Base-by-base conservation (phyloP, 1,140 invertebrate species). In the Monomorium pharaonis region DNA sequence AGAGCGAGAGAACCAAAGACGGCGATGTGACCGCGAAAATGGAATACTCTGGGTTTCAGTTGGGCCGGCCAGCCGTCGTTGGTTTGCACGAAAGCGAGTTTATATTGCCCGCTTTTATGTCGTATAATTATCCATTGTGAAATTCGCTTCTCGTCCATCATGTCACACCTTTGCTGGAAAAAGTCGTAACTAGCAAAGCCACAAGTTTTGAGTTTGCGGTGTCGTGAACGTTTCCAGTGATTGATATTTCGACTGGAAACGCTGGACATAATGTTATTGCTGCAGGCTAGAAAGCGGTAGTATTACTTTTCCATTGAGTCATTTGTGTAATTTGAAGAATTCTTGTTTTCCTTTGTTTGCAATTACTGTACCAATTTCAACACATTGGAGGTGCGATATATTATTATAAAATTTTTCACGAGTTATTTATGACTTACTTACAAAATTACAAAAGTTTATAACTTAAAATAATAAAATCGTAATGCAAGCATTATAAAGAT, bases 71-170 rank as follows among this genome's bases (percentile, higher is more conserved):
- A 2, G 42, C n/a, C 6, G 33, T 51, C 80, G 51, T 84, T 67
- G 76, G n/a, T n/a, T n/a, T n/a, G 12, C 16, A 24, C 60, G 42
- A 16, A 60, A 21, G 21, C 44, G 27, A 12, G 74, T 16, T 77
- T 67, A 78, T 67, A 74, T 87, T 70, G 72, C 6, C 30, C 14
- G 58, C 14, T 56, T 56, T 75, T 12, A 65, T 49, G 12, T 30
- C 27, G 42, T 21, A 49, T 78, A 76, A 88, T 86, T 83, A 88
- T 83, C 70, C 51, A 88, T 81, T 63, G 33, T 69, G 44, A 58
- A 72, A 72, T 83, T 58, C 21, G 12, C n/a, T 69, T 14, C 37
- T 83, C 67, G 67, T 72, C n/a, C 51, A 58, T 74, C 51, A 58
- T 44, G n/a, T 80, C 37, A n/a, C 37, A 44, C 33, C 18, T 42